These are phyloP conservation scores for Lordiphosa stackelbergi DNA, from an alignment of 1,140 invertebrate genomes.

Conservation along the genomic window DNA sequence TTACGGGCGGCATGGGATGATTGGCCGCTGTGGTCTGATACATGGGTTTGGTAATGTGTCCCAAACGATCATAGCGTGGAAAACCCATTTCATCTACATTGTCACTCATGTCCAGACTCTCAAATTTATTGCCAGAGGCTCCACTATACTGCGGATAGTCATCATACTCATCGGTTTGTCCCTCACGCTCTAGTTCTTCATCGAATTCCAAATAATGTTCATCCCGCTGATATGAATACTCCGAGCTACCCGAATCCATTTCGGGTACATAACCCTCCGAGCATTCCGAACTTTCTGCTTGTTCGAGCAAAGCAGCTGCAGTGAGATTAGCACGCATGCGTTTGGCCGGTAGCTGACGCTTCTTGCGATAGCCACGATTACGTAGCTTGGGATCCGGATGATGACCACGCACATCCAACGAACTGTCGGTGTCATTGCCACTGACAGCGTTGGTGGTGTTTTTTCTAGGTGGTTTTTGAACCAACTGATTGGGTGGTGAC, in stretches of 20 bases:
- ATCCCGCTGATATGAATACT: slow-evolving; percentile 79
- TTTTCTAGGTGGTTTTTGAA: slow-evolving; percentile 80
- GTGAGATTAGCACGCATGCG: slow-evolving; percentile 78
- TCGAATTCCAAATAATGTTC: slow-evolving; percentile 78
- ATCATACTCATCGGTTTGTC: slow-evolving; percentile 72
- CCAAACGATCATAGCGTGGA: slow-evolving; percentile 80
- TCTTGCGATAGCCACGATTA: slow-evolving; percentile 81
- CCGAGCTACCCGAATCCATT: slow-evolving; percentile 81
- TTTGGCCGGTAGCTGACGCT: slow-evolving; percentile 80
- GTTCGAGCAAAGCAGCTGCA: slow-evolving; percentile 79
- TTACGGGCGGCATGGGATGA: slow-evolving; percentile 68
- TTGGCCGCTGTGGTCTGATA: slow-evolving; percentile 62
- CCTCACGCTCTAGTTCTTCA: slow-evolving; percentile 74
- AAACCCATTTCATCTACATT: slow-evolving; percentile 82
- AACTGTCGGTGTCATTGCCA: slow-evolving; percentile 84
- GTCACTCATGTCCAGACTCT: slow-evolving; percentile 81
- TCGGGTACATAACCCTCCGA: slow-evolving; percentile 83
- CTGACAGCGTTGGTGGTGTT: slow-evolving; percentile 78
- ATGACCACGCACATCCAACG: slow-evolving; percentile 79
- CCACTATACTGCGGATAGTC: slow-evolving; percentile 71
- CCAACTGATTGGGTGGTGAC: slow-evolving; percentile 81
- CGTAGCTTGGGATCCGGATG: slow-evolving; percentile 79
- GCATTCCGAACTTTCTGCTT: slow-evolving; percentile 80
- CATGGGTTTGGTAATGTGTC: slow-evolving; percentile 77
- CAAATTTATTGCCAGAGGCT: slow-evolving; percentile 75